A percentile compares a stretch with the other conserved stretches of the same genome.
Conservation (phyloP, 2,797 vertebrate genomes). For the Squalus acanthias region DNA sequence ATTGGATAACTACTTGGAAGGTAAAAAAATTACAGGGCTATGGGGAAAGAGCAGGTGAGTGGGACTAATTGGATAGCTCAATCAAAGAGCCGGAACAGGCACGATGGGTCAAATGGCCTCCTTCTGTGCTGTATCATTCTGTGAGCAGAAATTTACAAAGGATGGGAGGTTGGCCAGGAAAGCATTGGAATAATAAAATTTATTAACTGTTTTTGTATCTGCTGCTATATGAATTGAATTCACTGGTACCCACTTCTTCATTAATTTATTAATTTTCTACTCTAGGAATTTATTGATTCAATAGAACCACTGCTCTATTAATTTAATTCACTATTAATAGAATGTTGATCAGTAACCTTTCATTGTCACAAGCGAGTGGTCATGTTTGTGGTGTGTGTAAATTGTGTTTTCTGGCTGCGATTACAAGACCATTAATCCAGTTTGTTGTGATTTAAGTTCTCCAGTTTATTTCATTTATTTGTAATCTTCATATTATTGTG, state of each 20-base stretch:
- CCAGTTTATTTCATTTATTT: not conserved
- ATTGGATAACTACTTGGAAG: too few relatives aligned
- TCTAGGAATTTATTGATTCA: not conserved
- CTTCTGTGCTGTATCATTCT: not conserved
- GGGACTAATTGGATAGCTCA: too few relatives aligned
- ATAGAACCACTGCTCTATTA: not conserved
- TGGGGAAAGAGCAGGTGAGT: too few relatives aligned
- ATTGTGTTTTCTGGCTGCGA: not conserved
- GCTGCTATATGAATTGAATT: not conserved
- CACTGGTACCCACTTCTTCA: not conserved
- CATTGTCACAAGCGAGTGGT: not conserved
- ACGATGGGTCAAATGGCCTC: too few relatives aligned
- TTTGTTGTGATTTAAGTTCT: not conserved
- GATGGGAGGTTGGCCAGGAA: not conserved
- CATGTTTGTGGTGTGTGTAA: not conserved
- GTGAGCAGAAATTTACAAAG: not conserved
- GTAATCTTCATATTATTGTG: not conserved
- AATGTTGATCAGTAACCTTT: not conserved
- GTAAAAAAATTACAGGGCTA: too few relatives aligned
- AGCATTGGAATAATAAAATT: not conserved
- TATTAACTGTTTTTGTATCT: not conserved
- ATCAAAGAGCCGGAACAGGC: too few relatives aligned
- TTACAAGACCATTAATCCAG: not conserved
- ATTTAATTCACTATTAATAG: not conserved
- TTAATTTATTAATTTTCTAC: not conserved